Conservation (phyloP, 2,888 invertebrate species). For the Spilosoma lubricipeda region DNA sequence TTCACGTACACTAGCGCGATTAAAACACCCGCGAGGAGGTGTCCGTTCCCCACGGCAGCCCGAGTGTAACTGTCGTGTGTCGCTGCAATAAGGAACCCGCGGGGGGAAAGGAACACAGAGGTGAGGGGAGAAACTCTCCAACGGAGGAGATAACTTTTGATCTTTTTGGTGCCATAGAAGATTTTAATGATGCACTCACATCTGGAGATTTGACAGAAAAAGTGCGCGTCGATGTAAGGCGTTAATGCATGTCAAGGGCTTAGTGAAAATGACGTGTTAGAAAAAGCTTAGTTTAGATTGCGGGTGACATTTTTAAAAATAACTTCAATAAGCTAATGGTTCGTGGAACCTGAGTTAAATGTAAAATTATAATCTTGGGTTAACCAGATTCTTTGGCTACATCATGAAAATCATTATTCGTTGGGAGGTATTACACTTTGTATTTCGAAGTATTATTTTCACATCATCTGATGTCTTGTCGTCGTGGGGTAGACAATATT, state of each 20-base stretch:
- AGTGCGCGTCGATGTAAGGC: constrained; percentile 76
- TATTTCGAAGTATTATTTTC: constrained; percentile 75
- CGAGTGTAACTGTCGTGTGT: constrained; percentile 74
- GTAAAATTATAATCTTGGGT: constrained; percentile 47
- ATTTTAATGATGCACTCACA: constrained; percentile 85
- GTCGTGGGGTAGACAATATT: constrained; percentile 78
- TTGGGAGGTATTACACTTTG: constrained; percentile 55
- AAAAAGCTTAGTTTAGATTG: constrained; percentile 76
- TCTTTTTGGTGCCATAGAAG: constrained; percentile 83
- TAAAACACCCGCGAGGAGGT: constrained; percentile 53
- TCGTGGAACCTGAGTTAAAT: constrained; percentile 62
- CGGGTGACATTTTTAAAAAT: constrained; percentile 84
- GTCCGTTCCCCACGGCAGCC: constrained; percentile 68
- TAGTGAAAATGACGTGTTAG: constrained; percentile 78
- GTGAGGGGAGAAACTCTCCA: constrained; percentile 73
- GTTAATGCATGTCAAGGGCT: constrained; percentile 86
- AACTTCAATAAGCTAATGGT: constrained; percentile 64
- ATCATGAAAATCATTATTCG: constrained; percentile 42
- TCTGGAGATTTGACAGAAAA: constrained; percentile 82
- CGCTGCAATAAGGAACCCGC: constrained; percentile 64
- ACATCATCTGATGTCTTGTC: constrained; percentile 74
- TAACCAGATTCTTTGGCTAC: constrained; percentile 61
- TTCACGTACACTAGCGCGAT: constrained; percentile 61
- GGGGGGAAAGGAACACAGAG: constrained; percentile 70
- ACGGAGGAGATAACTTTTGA: constrained; percentile 84